Evolutionary conservation across 2,113 vertebrate species (phyloP), one percentile per base, ranked within the genome.

Genomic region (Grantiella picta): DNA sequence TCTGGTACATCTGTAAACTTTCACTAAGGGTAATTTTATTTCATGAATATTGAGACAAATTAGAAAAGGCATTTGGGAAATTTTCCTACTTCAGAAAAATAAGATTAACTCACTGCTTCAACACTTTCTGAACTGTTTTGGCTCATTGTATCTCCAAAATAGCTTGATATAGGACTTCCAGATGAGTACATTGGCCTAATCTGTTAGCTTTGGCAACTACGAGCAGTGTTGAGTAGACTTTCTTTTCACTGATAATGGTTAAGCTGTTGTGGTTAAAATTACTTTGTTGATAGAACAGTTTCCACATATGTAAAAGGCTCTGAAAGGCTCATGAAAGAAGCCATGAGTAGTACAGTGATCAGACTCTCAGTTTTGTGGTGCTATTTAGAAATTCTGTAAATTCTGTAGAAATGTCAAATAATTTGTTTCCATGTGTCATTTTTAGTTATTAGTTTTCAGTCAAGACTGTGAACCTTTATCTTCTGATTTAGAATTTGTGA

Each of bases 201-300:
- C 57, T 94, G 69, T 96, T 96, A 63, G 65, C 44, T 86, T 94
- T 97, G 95, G 96, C 96, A 89, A 25, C 23, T 63, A 6, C 22
- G 13, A 22, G 42, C 45, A 35, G 50, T 31, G 80, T 92, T 90
- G 87, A 92, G 44, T 42, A 72, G 88, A 44, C 21, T 31, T 2
- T 56, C 29, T 70, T 91, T n/a, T 71, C 3, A 2, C 69, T 92
- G 91, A 89, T 86, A 94, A 73, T 84, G 86, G 24, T 89, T 63
- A 84, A 84, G 66, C 52, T 54, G 56, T 79, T 88, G 65, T 85
- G 95, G 60, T 49, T 91, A 86, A 84, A 92, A 90, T 89, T 10
- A 25, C 40, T 93, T 88, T 94, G 82, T 71, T 94, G 82, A 68
- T 71, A 93, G 76, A 94, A 86, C 8, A 49, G 47, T 92, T 93